These are phyloP conservation scores for Theropithecus gelada DNA, from an alignment of 2,113 vertebrate species.

Conservation along the genomic window DNA sequence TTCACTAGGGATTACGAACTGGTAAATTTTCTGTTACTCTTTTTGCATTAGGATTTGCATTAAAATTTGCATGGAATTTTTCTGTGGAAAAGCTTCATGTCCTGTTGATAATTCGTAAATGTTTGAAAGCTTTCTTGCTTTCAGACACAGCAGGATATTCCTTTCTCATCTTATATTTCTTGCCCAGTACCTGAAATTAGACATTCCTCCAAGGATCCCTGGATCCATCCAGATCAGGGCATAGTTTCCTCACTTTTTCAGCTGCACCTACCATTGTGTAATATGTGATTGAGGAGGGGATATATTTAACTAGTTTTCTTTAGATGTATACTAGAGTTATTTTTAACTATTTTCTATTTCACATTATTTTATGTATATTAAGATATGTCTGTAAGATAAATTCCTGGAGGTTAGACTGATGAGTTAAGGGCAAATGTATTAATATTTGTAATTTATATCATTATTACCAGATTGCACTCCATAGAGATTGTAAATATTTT, in stretches of 20 bases:
- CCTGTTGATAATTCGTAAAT: not conserved
- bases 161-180: not conserved
- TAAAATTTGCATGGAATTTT: not conserved
- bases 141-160: not conserved
- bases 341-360: constrained; percentile 39
- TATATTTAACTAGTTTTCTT: constrained; percentile 11
- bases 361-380: constrained; percentile 34
- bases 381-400: constrained; percentile 9
- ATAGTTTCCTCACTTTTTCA: constrained; percentile 19
- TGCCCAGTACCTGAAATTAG: not conserved
- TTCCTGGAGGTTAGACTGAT: constrained; percentile 18
- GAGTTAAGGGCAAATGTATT: not conserved
- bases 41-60: not conserved
- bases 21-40: not conserved
- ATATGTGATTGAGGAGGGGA: not conserved
- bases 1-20: constrained; percentile 13
- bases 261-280: not conserved
- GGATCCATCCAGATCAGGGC: not conserved
- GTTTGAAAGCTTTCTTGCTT: constrained; percentile 38
- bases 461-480: not conserved
- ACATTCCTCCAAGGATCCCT: constrained; percentile 10
- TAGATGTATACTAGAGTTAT: not conserved
- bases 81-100: not conserved
- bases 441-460: constrained; percentile 36
- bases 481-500: not conserved